Conservation (phyloP, 2,113 vertebrate species). For the Carlito syrichta region DNA sequence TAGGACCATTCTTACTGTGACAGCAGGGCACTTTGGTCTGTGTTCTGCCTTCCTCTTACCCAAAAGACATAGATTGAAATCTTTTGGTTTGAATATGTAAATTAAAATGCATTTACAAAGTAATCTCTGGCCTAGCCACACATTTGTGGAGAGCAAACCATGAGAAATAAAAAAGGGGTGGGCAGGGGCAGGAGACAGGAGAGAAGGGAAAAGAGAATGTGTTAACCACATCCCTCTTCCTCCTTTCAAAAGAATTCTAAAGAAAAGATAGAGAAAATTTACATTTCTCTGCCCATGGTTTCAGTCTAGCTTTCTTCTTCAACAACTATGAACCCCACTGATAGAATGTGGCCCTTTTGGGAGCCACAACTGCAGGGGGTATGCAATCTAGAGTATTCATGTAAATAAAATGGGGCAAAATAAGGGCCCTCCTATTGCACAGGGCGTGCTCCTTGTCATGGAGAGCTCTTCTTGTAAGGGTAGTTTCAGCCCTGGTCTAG, state of each 20-base stretch:
- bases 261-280: background rate
- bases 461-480: background rate
- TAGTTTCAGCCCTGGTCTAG: background rate
- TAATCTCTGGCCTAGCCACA: background rate
- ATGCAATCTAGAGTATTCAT: background rate
- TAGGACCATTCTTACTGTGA: background rate
- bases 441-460: background rate
- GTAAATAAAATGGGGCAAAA: background rate
- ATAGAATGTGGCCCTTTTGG: background rate
- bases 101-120: background rate
- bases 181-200: background rate
- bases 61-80: background rate
- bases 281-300: background rate
- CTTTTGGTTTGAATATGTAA: background rate
- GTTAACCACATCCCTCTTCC: background rate
- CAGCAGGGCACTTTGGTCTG: background rate
- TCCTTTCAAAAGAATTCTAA: background rate
- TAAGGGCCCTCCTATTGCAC: background rate
- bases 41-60: background rate
- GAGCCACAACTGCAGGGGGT: background rate
- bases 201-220: background rate
- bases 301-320: background rate
- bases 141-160: background rate
- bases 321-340: background rate
- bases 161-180: background rate